Evolutionary conservation across 2,797 vertebrate genomes (phyloP).

Genomic region (Clarias fuscus): DNA sequence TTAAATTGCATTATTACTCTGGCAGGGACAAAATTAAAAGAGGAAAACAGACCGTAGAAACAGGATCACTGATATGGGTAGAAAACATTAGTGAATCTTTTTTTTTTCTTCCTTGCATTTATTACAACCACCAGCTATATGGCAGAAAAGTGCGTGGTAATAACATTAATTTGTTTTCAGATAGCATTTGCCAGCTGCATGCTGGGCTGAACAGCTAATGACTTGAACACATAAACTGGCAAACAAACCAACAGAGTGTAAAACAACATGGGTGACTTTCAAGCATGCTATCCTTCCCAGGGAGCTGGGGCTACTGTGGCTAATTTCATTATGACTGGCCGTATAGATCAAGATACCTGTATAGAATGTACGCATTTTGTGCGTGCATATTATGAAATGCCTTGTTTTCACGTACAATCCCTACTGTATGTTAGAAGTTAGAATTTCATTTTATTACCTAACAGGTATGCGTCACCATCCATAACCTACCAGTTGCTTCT

Average conservation of each 20-base stretch:
- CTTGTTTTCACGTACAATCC: background rate
- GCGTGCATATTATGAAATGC: background rate
- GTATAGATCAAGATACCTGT: background rate
- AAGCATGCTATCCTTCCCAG: constrained; percentile 22
- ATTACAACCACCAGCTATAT: constrained; percentile 25
- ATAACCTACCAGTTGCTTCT: background rate
- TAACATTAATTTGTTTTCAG: constrained; percentile 61
- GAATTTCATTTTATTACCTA: background rate
- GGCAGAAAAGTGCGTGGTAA: constrained; percentile 63
- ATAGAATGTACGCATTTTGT: background rate
- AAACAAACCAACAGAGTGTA: constrained; percentile 56
- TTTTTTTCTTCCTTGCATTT: background rate
- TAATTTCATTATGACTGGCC: constrained; percentile 8
- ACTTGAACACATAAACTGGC: constrained; percentile 54
- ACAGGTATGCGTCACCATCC: background rate
- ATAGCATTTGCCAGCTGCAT: constrained; percentile 57
- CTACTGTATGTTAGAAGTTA: background rate
- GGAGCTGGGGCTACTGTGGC: constrained; percentile 20
- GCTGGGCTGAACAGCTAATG: constrained; percentile 61
- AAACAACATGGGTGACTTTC: constrained; percentile 40
- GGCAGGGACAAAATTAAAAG: constrained; percentile 43
- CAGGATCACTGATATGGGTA: constrained; percentile 22
- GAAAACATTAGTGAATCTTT: constrained; percentile 2
- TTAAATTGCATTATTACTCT: constrained; percentile 34
- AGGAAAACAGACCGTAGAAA: constrained; percentile 28